phyloP scores from a whole-genome alignment of 2,797 vertebrate genomes.

The Paedocypris micromegethes region DNA sequence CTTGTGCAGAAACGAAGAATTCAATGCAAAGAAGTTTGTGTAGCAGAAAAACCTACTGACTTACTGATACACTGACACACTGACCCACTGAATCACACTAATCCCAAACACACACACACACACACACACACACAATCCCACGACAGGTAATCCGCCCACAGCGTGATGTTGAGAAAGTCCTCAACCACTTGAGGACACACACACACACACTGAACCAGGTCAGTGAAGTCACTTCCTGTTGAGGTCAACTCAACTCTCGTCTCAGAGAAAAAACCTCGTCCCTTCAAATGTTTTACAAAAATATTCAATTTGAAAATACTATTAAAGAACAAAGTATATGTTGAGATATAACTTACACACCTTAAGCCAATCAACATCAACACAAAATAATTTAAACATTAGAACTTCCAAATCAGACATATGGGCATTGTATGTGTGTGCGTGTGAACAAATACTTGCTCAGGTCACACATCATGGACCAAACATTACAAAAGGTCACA shows the following conservation, averaged over 20 bases:
- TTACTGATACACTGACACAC: constrained; percentile 83
- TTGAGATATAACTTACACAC: too few relatives aligned
- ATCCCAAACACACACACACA: constrained; percentile 63
- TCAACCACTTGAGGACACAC: constrained; percentile 4
- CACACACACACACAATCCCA: constrained; percentile 62
- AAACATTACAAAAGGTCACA: constrained; percentile 13
- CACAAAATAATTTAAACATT: too few relatives aligned
- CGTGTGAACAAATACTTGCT: not conserved
- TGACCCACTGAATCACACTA: constrained; percentile 68
- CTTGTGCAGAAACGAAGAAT: constrained; percentile 10
- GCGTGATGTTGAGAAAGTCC: constrained; percentile 4
- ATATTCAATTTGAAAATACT: too few relatives aligned
- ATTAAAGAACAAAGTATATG: too few relatives aligned
- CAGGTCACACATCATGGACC: not conserved
- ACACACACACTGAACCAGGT: constrained; percentile 7
- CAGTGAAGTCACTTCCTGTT: not conserved
- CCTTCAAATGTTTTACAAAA: not conserved
- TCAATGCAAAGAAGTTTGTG: constrained; percentile 55
- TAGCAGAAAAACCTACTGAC: constrained; percentile 69
- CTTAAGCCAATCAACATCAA: too few relatives aligned
- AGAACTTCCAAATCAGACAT: too few relatives aligned
- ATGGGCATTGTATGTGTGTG: too few relatives aligned
- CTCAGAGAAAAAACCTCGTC: not conserved
- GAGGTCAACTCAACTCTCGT: not conserved
- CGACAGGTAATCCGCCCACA: constrained; percentile 38